Evolutionary conservation across 2,113 vertebrate genomes (phyloP).

Genomic region (Dromas ardeola): DNA sequence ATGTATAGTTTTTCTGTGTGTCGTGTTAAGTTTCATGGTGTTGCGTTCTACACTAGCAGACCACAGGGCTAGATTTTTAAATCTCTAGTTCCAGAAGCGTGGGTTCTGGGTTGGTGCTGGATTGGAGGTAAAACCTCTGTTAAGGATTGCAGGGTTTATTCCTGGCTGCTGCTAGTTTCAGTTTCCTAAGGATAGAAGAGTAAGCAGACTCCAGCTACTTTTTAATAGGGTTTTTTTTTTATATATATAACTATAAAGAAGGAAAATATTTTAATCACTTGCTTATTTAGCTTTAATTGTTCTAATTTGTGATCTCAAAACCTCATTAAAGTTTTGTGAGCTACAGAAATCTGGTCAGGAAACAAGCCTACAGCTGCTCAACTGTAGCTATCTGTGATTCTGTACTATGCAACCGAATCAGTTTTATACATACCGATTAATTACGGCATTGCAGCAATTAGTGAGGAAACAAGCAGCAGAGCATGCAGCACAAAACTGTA

Average conservation of each 20-base stretch:
- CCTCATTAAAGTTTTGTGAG: background rate
- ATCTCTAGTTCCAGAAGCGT: background rate
- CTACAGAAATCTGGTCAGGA: background rate
- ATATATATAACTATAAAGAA: background rate
- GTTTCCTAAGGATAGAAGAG: background rate
- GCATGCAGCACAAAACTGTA: background rate
- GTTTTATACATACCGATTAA: background rate
- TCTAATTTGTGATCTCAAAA: background rate
- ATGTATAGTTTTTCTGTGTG: background rate
- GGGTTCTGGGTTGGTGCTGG: background rate
- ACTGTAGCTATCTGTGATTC: background rate
- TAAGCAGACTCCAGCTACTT: background rate
- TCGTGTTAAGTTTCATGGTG: background rate
- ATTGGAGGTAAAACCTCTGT: background rate
- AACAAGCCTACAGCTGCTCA: background rate
- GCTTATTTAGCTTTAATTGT: background rate
- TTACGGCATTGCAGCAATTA: background rate
- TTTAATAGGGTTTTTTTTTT: background rate
- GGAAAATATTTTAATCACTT: background rate
- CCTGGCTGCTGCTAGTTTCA: background rate
- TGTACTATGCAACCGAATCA: background rate
- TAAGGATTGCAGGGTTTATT: background rate
- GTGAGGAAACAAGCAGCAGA: background rate
- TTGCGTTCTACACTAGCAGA: background rate
- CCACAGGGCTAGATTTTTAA: background rate